phyloP scores from a whole-genome alignment of 1,140 invertebrate genomes.

The Drosophila novamexicana region DNA sequence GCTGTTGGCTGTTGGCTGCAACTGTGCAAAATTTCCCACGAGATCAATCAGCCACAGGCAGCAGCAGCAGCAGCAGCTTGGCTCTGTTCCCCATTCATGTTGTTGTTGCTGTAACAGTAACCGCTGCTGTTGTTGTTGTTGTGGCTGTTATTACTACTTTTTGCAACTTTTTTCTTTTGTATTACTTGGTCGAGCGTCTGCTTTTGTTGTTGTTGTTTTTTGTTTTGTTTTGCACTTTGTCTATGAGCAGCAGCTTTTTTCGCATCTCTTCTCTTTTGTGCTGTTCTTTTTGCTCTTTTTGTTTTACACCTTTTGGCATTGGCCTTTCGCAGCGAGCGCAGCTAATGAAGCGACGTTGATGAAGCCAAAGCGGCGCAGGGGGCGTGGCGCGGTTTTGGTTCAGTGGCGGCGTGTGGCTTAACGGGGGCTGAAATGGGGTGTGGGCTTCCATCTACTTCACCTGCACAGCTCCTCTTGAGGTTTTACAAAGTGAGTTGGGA shows the following conservation, averaged over 20 bases:
- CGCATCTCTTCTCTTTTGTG: slow-evolving; percentile 9
- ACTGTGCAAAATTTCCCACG: slow-evolving; percentile 83
- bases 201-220: slow-evolving; percentile 41
- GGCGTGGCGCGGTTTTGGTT: slow-evolving; percentile 3
- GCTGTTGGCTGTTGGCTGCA: slow-evolving; percentile 56
- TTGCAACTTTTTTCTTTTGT: slow-evolving; percentile 73
- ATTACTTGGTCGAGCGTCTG: slow-evolving; percentile 64
- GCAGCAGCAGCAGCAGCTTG: slow-evolving; percentile 42
- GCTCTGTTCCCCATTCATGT: slow-evolving; percentile 10
- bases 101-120: slow-evolving; percentile 38
- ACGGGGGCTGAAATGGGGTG: not conserved
- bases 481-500: slow-evolving; percentile 10
- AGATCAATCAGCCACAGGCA: slow-evolving; percentile 80
- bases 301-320: slow-evolving; percentile 75
- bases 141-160: slow-evolving; percentile 69
- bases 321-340: slow-evolving; percentile 61
- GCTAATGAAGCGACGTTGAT: slow-evolving; percentile 76
- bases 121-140: slow-evolving; percentile 22
- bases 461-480: slow-evolving; percentile 2
- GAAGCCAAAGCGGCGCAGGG: slow-evolving; percentile 33
- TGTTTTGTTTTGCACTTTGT: slow-evolving; percentile 30
- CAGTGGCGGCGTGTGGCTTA: slow-evolving; percentile 41
- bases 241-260: slow-evolving; percentile 53
- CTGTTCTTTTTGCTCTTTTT: slow-evolving; percentile 43
- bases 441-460: not conserved